Base-by-base conservation (phyloP, 2,888 invertebrate genomes). In the Melinaea menophilus region DNA sequence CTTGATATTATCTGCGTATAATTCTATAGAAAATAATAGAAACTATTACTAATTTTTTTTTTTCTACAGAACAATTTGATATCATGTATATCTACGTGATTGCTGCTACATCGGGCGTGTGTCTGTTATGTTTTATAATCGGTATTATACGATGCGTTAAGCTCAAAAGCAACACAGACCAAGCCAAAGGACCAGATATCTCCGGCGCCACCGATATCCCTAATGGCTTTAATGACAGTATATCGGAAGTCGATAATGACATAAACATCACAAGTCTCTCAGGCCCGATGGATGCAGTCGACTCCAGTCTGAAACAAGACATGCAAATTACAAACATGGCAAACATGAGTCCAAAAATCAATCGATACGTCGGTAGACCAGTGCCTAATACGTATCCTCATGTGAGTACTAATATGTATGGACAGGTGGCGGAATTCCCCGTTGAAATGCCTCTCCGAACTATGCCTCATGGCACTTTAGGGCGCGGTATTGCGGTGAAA, bases 61-160 rank as follows among this genome's bases (percentile, higher is more conserved):
- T 60, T 64, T 74, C 71, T 63, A 72, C 93, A 95, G 95, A 94
- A 80, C 94, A 95, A 78, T 93, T 94, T 76, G 95, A 95, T 80
- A 93, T 95, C 72, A 94, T 97, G 82, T 95, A 96, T 86, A 92
- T 97, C 63, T 97, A 97, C 92, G 92, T 97, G 80, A 94, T 95
- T 71, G 93, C 96, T 70, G 95, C 95, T 69, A 92, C 95, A 54
- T 93, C 95, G 35, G 93, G 93, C 13, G 94, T 94, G 12, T 88
- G 96, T 41, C 82, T 96, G 4, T 88, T 96, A 2, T 94, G 96
- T 77, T 92, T 95, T 72, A 92, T 93, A 58, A 89, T 96, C 64
- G 93, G 95, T 58, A 93, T 95, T 67, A 93, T 94, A 3, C 92
- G 95, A 56, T 92, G 96, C 64, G 88, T 95, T 59, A 88, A 95